phyloP scores from a whole-genome alignment of 2,888 invertebrate genomes.

The Volucella bombylans region DNA sequence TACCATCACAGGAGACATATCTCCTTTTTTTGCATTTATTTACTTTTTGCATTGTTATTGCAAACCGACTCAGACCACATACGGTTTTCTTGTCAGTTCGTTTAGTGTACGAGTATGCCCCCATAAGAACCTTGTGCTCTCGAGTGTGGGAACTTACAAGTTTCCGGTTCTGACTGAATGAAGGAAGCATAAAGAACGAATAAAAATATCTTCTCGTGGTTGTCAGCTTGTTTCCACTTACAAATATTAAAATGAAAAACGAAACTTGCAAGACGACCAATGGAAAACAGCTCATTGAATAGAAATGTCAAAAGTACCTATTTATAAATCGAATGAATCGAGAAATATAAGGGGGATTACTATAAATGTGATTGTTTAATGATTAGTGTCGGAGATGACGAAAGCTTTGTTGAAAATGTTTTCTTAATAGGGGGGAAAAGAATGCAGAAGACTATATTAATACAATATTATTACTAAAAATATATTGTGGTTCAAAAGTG shows the following conservation, averaged over 20 bases:
- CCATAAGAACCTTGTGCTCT: constrained; percentile 58
- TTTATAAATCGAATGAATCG: constrained; percentile 61
- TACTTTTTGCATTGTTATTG: constrained; percentile 49
- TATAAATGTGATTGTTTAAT: constrained; percentile 6
- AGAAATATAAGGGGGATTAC: constrained; percentile 32
- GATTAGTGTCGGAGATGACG: constrained; percentile 2
- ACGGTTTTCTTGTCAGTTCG: constrained; percentile 26
- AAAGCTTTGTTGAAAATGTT: constrained; percentile 24
- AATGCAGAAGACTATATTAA: too few relatives aligned
- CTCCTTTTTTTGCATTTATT: not conserved
- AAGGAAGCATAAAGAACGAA: constrained; percentile 30
- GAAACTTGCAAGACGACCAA: constrained; percentile 8
- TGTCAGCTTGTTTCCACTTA: constrained; percentile 31
- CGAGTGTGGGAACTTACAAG: constrained; percentile 61
- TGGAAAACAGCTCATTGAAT: constrained; percentile 30
- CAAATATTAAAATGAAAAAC: not conserved
- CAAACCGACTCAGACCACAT: constrained; percentile 41
- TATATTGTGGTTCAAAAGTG: too few relatives aligned
- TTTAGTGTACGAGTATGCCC: not conserved
- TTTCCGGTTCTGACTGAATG: constrained; percentile 67
- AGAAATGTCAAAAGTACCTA: constrained; percentile 65
- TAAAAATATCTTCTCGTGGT: constrained; percentile 33
- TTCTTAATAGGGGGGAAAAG: not conserved
- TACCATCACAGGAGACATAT: constrained; percentile 25
- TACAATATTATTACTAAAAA: too few relatives aligned